Base-by-base conservation (phyloP, 2,888 invertebrate genomes). In the Patella pellucida region DNA sequence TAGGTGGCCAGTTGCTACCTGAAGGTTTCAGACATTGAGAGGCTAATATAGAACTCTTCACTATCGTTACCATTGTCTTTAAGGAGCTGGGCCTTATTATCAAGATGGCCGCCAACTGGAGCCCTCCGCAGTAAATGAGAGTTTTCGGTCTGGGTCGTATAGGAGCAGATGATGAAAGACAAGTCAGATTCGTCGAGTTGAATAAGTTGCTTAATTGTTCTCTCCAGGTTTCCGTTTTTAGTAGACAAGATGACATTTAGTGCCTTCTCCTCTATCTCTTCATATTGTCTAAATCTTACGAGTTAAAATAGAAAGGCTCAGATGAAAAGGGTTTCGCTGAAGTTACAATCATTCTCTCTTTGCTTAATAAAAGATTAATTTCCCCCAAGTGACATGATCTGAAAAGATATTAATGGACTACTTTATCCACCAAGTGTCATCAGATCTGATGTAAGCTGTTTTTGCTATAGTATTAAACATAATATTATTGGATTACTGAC, bases 101-200 rank as follows among this genome's bases (percentile, higher is more conserved):
- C 23, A 62, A 62, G 62, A 62, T 62, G 62, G 62, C 62, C 62
- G 62, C 62, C 62, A 62, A 62, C 62, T 62, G 62, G 62, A 62
- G 62, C 62, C 23, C 62, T 62, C 23, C 62, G 11, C 11, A 12
- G 19, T 62, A 62, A 62, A 62, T 62, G 62, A 62, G 62, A 62
- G 23, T 19, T 62, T 62, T 62, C 23, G 62, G 62, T 62, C 19
- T 62, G 23, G 62, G 23, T 62, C 23, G 62, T 23, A 62, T 23
- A 62, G 62, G 11, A 62, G 23, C 62, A 62, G 62, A 62, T 62
- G 62, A 62, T 62, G 62, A 62, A 62, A 62, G 62, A 12, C 11
- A 62, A 19, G 19, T 62, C 41, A 23, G 62, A 62, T 62, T 19
- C 19, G 23, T 62, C 62, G 9, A 62, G 23, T 62, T 62, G 62